Percentiles rank a stretch among this genome's conserved stretches.
These are phyloP conservation scores for Pristionchus exspectatus DNA, from an alignment of 2,888 invertebrate genomes.

Conservation along the genomic window DNA sequence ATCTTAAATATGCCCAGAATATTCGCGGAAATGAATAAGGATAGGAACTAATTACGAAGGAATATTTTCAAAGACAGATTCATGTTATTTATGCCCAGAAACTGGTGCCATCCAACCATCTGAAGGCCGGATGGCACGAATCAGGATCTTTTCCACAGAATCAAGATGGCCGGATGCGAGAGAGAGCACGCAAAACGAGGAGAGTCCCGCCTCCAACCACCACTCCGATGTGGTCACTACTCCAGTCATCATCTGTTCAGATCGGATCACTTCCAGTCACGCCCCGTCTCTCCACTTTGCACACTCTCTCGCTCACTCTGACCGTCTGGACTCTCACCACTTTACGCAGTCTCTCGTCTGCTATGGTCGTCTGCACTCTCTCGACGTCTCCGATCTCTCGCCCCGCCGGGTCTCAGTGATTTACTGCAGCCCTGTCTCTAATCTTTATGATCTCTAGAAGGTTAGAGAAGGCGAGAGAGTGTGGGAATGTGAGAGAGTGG, in stretches of 20 bases:
- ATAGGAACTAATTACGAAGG: not conserved
- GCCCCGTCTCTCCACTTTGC: not conserved
- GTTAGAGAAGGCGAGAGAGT: not conserved
- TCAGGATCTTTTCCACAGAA: not conserved
- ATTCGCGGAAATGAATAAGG: no score
- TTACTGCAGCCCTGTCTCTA: not conserved
- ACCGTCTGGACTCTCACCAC: not conserved
- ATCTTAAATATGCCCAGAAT: not conserved
- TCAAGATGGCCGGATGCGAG: not conserved
- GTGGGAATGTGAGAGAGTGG: not conserved
- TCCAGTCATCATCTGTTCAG: conserved; percentile 21
- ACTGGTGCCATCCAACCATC: not conserved
- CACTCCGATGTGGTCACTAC: not conserved
- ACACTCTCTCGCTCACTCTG: not conserved
- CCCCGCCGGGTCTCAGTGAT: not conserved
- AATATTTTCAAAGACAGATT: not conserved
- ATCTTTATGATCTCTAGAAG: not conserved
- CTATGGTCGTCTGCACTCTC: not conserved
- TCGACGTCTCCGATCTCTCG: not conserved
- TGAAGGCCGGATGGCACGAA: not conserved
- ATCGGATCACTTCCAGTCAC: not conserved
- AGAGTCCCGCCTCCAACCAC: not conserved
- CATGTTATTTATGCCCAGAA: not conserved
- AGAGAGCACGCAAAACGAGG: conserved; percentile 12
- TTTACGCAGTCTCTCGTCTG: not conserved